Base-by-base conservation (phyloP, 2,888 invertebrate genomes). In the Lasioglossum calceatum region DNA sequence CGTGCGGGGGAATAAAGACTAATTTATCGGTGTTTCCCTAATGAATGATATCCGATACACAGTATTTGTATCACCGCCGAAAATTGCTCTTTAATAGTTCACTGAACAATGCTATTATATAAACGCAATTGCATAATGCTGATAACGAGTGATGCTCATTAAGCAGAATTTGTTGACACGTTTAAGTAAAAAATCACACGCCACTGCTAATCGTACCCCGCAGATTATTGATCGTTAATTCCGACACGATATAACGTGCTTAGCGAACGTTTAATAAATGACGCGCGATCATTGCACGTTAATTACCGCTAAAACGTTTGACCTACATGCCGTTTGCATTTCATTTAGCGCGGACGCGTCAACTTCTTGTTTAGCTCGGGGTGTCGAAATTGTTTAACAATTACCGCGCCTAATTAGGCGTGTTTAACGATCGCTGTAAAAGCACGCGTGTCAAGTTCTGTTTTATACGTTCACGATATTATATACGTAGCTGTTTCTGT, bases 301-400 rank as follows among this genome's bases (percentile, higher is more conserved):
- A 94, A 94, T 92, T 89, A 90, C 89, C 90, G 91, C 94, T 94
- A 94, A 94, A 94, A 94, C 92, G 86, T 91, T 89, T 91, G 94
- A 93, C 94, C 94, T 89, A 94, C 89, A 93, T 92, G 85, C 88
- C 88, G 72, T 82, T 76, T 67, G 32, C 70, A 76, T 82, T 79
- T 58, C 79, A 67, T 73, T 90, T 90, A 89, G 79, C 84, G 83
- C 42, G 75, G 58, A n/a, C 39, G 36, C 67, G 87, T 50, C 70
- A 82, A 76, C 72, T 75, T 84, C 54, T 85, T 85, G 81, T 88
- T 79, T 54, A 61, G 44, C 23, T 58, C 32, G 75, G 27, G 14
- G 70, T 74, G 79, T 73, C 54, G 80, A 85, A 82, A 83, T 84
- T 88, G 72, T 79, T 88, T 87, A 88, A 87, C 75, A 78, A 83